These are phyloP conservation scores for Aethes cnicana DNA, from an alignment of 2,888 invertebrate species.

Conservation along the genomic window DNA sequence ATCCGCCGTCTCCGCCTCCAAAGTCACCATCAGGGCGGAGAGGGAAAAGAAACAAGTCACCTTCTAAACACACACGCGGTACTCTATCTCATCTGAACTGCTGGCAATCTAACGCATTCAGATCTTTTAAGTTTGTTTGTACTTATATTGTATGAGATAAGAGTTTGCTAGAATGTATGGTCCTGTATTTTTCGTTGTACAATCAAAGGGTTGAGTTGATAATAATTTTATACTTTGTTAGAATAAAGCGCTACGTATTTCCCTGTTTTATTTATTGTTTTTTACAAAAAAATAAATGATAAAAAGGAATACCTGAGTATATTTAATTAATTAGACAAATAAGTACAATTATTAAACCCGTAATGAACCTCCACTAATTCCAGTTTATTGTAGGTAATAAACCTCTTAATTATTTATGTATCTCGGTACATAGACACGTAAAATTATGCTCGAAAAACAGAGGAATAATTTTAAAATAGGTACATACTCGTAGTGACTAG, in stretches of 20 bases:
- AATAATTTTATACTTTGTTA: constrained; percentile 72
- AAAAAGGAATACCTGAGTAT: no score
- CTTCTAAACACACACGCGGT: constrained; percentile 54
- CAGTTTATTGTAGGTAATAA: no score
- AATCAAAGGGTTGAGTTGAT: constrained; percentile 54
- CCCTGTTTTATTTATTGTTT: constrained; percentile 63
- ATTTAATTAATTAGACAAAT: no score
- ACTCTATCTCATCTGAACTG: constrained; percentile 36
- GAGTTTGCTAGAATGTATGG: constrained; percentile 60
- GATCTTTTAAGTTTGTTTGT: constrained; percentile 34
- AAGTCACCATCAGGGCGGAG: constrained; percentile 67
- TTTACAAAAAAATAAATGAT: constrained; percentile 26
- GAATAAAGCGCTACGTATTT: constrained; percentile 66
- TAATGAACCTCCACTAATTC: no score
- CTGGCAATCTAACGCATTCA: constrained; percentile 52
- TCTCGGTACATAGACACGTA: no score
- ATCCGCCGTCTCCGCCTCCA: constrained; percentile 57
- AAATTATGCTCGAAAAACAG: no score
- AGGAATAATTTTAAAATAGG: no score
- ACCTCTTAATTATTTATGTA: no score
- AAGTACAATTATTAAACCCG: no score
- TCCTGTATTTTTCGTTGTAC: constrained; percentile 67
- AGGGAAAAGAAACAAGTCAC: constrained; percentile 78
- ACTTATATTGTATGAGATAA: constrained; percentile 48
- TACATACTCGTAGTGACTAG: no score